Evolutionary conservation across 2,797 vertebrate species (phyloP), one percentile per base, ranked within the genome.

Genomic region (Malacoraja senta): DNA sequence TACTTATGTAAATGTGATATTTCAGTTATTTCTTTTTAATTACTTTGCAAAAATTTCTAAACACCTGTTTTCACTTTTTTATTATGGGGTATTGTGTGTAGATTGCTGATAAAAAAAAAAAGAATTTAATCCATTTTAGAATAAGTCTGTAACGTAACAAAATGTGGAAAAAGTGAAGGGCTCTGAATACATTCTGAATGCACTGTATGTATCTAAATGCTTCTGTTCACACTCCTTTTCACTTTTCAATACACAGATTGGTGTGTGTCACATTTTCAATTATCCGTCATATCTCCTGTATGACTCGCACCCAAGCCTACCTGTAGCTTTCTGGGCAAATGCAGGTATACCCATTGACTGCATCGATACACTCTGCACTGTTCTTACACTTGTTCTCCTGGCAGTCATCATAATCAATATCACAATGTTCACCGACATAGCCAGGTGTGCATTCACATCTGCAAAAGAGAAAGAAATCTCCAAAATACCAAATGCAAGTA

Each of bases 361-460:
- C 98, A 0, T 99, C 99, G 0, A 98, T 98, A 94, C 99, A 99
- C 93, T 97, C 98, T 0, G 97, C 99, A 93, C 98, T 98, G 0
- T 98, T 99, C 96, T 98, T 97, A 95, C 99, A 99, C 94, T 99
- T 99, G 95, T 99, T 98, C n/a, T 99, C 98, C 76, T 97, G 97
- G 94, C 99, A 99, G 94, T 99, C 99, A 0, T 99, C 97, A 80
- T 97, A 97, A 93, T 99, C 98, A 93, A 97, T 94, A 93, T 98
- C 98, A 93, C 99, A 99, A 26, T 99, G 98, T 65, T 99, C 98
- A 0, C 98, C 98, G 0, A 98, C 94, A 3, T 98, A 99, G 0
- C 99, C 99, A 26, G 98, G 98, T 15, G 97, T 98, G 94, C 99
- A 99, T 94, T 99, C 98, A 94, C 99, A 99, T 95, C 99, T 99